Conservation (phyloP, 2,888 invertebrate genomes). For the Trisateles emortualis region DNA sequence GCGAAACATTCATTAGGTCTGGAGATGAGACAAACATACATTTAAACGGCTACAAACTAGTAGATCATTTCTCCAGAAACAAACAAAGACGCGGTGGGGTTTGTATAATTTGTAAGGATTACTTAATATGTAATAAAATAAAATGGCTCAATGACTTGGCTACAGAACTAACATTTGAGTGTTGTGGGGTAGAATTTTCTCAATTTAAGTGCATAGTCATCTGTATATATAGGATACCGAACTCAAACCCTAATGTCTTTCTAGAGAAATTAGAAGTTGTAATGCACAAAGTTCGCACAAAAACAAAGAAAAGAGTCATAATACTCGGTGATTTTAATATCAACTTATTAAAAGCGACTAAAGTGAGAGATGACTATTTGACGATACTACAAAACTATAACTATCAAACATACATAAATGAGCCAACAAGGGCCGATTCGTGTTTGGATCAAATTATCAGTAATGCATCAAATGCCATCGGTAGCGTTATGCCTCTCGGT, state of each 20-base stretch:
- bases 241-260: background rate
- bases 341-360: background rate
- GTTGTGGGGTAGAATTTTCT: background rate
- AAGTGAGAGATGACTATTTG: background rate
- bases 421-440: background rate
- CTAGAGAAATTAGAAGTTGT: background rate
- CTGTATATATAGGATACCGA: background rate
- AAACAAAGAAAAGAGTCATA: background rate
- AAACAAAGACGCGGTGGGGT: background rate
- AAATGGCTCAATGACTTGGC: background rate
- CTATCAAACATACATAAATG: background rate
- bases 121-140: background rate
- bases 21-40: background rate
- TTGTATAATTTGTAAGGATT: background rate
- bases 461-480: too few species aligned
- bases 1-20: background rate
- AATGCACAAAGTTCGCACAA: background rate
- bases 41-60: background rate
- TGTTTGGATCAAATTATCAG: background rate
- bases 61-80: background rate
- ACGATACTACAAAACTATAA: background rate
- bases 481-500: too few species aligned
- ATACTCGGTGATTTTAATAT: too few species aligned
- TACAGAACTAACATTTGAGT: background rate
- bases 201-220: background rate